phyloP scores from a whole-genome alignment of 2,113 vertebrate species.

The Dromaius novaehollandiae region DNA sequence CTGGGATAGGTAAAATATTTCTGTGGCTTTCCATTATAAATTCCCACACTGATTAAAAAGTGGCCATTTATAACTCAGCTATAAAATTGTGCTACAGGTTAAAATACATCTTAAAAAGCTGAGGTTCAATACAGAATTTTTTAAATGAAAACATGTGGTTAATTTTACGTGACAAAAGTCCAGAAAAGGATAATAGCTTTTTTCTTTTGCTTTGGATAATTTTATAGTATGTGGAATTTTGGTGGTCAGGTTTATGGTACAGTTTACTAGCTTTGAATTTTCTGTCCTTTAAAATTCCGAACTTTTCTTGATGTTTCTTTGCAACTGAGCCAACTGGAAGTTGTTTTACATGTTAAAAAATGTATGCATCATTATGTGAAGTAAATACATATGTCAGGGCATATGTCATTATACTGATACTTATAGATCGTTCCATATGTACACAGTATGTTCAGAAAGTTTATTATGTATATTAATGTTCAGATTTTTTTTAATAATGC shows the following conservation, averaged over 20 bases:
- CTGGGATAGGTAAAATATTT: neutral
- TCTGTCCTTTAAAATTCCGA: neutral
- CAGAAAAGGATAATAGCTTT: neutral
- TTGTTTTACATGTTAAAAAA: neutral
- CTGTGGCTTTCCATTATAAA: neutral
- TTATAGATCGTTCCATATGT: too few species aligned
- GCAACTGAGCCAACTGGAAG: neutral
- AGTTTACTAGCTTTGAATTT: neutral
- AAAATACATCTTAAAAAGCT: neutral
- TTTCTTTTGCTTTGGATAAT: neutral
- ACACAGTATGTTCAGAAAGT: neutral
- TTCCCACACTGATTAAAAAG: neutral
- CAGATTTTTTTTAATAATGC: neutral
- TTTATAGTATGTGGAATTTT: neutral
- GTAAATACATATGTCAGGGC: neutral
- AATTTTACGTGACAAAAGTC: neutral
- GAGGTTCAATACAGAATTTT: neutral
- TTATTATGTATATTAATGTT: neutral
- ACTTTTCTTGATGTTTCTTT: neutral
- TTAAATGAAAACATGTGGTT: neutral
- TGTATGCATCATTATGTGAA: neutral
- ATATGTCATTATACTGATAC: neutral
- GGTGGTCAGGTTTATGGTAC: neutral
- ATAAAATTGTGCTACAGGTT: neutral
- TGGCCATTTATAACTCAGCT: neutral